A percentile compares a stretch with the other conserved stretches of the same genome.
Evolutionary conservation across 2,888 invertebrate species (phyloP).

Genomic region (Torymus texanus): DNA sequence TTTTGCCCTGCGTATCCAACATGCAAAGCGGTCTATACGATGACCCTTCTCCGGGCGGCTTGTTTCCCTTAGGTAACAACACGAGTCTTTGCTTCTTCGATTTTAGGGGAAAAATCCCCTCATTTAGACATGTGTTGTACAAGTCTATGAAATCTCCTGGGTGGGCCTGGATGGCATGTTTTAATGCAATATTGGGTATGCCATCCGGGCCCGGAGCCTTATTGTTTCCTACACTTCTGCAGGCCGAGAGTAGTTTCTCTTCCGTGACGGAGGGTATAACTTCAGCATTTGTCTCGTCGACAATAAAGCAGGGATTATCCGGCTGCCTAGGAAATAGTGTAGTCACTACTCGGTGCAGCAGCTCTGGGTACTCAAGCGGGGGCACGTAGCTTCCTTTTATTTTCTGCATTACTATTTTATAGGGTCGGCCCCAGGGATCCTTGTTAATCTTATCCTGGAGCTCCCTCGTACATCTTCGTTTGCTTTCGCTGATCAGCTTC

Average conservation of each 20-base stretch:
- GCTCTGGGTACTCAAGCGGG: not conserved
- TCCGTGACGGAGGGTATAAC: too few relatives aligned
- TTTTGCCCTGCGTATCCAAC: not conserved
- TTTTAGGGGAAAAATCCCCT: not conserved
- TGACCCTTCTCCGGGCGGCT: not conserved
- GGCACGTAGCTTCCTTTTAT: not conserved
- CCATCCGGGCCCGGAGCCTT: too few relatives aligned
- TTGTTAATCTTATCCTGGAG: not conserved
- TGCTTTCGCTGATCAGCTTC: not conserved
- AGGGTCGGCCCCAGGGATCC: not conserved
- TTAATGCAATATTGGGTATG: too few relatives aligned
- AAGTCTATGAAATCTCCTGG: not conserved
- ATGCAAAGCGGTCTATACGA: not conserved
- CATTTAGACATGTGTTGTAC: not conserved
- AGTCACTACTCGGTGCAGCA: not conserved
- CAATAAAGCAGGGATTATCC: not conserved
- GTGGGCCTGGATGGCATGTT: too few relatives aligned
- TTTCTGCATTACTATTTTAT: not conserved
- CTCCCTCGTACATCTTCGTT: not conserved
- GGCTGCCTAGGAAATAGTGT: not conserved
- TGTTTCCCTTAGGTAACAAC: not conserved
- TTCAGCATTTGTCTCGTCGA: accelerated
- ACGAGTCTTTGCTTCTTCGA: not conserved
- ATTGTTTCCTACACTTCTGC: too few relatives aligned
- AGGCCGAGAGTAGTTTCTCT: too few relatives aligned